These are phyloP conservation scores for Hyles euphorbiae DNA, from an alignment of 1,140 invertebrate species.

Conservation along the genomic window DNA sequence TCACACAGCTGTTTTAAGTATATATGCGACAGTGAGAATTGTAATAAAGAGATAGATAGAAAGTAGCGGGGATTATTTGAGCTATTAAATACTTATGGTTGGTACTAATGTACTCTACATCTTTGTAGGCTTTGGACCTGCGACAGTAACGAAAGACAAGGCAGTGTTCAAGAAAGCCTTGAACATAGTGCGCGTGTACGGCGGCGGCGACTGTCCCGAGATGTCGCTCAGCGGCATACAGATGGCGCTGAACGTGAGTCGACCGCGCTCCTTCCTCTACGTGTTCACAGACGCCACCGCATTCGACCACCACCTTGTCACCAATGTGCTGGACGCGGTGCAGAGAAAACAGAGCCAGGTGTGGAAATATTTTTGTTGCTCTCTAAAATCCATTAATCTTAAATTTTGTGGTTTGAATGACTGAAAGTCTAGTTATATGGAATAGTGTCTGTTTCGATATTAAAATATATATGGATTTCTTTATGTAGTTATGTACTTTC, in stretches of 20 bases:
- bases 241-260: constrained; percentile 78
- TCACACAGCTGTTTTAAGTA: too few species aligned
- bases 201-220: constrained; percentile 87
- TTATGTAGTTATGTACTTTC: too few species aligned
- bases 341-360: constrained; percentile 85
- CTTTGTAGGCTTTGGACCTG: constrained; percentile 78
- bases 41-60: too few species aligned
- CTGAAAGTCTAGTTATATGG: too few species aligned
- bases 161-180: constrained; percentile 77
- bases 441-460: too few species aligned
- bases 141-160: constrained; percentile 78
- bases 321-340: constrained; percentile 79
- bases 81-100: too few species aligned
- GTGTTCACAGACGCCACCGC: constrained; percentile 87
- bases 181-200: constrained; percentile 77
- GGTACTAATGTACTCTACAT: neutral
- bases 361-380: too few species aligned
- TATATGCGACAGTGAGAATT: too few species aligned
- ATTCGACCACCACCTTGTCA: constrained; percentile 79
- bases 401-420: too few species aligned
- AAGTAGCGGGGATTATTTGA: too few species aligned
- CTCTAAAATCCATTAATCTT: too few species aligned
- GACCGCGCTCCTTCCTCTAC: constrained; percentile 83
- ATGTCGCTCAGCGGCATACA: constrained; percentile 81
- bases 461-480: too few species aligned